phyloP scores from a whole-genome alignment of 2,888 invertebrate species.

The Cotesia congregata region DNA sequence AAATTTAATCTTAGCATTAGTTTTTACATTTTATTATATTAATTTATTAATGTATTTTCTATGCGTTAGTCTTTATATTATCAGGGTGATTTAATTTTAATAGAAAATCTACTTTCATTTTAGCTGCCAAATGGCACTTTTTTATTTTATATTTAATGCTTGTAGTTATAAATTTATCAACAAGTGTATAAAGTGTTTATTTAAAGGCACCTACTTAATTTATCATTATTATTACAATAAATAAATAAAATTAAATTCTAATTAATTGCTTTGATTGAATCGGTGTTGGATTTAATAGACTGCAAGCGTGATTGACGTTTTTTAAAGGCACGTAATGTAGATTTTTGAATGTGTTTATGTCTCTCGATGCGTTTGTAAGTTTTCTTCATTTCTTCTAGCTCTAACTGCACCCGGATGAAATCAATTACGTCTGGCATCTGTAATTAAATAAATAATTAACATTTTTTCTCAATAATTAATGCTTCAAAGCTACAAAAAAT shows the following conservation, averaged over 20 bases:
- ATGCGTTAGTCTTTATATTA: too few species aligned
- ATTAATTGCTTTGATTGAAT: not conserved
- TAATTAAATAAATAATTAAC: too few species aligned
- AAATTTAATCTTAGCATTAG: too few species aligned
- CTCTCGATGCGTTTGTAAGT: conserved; percentile 65
- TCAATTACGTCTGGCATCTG: conserved; percentile 74
- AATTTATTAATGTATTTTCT: too few species aligned
- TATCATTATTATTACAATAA: not conserved
- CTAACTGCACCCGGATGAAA: conserved; percentile 73
- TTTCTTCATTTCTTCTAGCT: conserved; percentile 71
- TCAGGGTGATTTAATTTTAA: too few species aligned
- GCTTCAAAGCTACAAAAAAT: too few species aligned
- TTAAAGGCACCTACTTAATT: not conserved
- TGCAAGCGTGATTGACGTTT: conserved; percentile 29
- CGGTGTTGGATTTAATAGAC: not conserved
- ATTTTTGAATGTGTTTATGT: conserved; percentile 55
- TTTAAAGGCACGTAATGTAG: conserved; percentile 40
- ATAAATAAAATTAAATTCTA: not conserved
- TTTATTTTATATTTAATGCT: conserved; percentile 1
- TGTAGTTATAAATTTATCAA: not conserved
- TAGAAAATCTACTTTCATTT: not conserved
- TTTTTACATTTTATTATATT: too few species aligned
- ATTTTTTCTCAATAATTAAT: too few species aligned
- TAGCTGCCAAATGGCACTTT: not conserved
- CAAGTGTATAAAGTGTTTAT: conserved; percentile 8